Conservation (phyloP, 2,888 invertebrate genomes). For the Congeria kusceri region DNA sequence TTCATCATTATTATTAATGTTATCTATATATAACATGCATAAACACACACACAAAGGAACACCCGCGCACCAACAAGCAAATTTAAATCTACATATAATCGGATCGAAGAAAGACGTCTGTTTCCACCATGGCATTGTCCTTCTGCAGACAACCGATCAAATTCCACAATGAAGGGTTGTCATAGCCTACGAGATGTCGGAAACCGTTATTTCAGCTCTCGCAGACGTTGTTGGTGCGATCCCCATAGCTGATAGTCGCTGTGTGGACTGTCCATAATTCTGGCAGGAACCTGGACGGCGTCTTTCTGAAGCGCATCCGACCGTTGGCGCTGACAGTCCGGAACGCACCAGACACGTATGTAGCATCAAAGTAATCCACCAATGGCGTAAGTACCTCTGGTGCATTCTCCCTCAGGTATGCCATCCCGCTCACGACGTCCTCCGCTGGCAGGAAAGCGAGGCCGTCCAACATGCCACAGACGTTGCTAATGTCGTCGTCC, state of each 20-base stretch:
- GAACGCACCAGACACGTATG: not conserved
- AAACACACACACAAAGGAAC: no score
- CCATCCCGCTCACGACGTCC: not conserved
- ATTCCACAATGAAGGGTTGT: not conserved
- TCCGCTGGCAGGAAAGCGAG: not conserved
- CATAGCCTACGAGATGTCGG: not conserved
- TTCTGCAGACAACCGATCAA: not conserved
- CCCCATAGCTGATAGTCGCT: not conserved
- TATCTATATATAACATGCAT: no score
- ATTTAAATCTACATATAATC: no score
- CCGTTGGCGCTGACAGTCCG: not conserved
- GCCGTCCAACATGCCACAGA: conserved; percentile 25
- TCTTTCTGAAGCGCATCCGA: not conserved
- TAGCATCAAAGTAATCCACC: not conserved
- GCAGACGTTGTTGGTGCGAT: conserved; percentile 1
- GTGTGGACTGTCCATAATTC: not conserved
- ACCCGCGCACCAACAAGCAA: no score
- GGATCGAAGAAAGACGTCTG: not conserved
- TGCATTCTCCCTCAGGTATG: not conserved
- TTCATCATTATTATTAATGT: no score
- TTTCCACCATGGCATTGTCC: not conserved
- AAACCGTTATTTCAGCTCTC: not conserved
- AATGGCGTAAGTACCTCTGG: not conserved
- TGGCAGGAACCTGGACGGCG: not conserved
- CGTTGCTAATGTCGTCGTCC: conserved; percentile 2